Percentiles rank a stretch among this genome's conserved stretches.
Conservation (phyloP, 2,113 vertebrate genomes). For the Micromys minutus region DNA sequence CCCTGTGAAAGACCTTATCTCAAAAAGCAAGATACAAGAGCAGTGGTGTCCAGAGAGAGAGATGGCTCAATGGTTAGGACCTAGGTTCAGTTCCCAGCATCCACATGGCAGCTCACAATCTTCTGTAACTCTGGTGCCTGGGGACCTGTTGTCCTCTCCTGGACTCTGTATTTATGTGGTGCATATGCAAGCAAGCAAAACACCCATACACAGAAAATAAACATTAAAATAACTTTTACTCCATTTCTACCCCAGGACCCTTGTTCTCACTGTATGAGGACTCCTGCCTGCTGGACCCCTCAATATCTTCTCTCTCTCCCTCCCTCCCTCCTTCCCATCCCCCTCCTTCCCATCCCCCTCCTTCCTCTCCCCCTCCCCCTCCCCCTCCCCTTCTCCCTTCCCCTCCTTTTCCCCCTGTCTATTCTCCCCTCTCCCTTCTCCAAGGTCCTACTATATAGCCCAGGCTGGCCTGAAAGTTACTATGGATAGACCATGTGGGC, state of each 20-base stretch:
- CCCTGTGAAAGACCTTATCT: not conserved
- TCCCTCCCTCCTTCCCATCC: no score
- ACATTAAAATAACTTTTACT: not conserved
- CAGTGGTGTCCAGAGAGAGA: not conserved
- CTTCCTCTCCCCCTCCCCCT: not conserved
- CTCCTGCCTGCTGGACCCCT: not conserved
- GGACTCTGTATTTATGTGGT: not conserved
- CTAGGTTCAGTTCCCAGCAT: not conserved
- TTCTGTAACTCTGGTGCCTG: not conserved
- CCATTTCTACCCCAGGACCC: not conserved
- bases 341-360: not conserved
- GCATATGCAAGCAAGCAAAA: not conserved
- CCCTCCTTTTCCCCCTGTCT: accelerated
- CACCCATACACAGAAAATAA: not conserved
- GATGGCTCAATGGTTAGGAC: not conserved
- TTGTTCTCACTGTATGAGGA: not conserved
- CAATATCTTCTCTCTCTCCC: not conserved
- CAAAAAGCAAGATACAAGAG: not conserved
- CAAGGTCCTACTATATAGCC: not conserved
- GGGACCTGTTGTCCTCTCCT: not conserved
- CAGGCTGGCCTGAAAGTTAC: not conserved
- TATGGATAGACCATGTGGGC: not conserved
- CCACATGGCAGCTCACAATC: not conserved
- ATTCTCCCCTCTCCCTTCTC: accelerated
- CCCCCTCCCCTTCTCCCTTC: not conserved